Base-by-base conservation (phyloP, 37 sponge, comb jelly and placozoan genomes). In the Petrosia ficiformis region DNA sequence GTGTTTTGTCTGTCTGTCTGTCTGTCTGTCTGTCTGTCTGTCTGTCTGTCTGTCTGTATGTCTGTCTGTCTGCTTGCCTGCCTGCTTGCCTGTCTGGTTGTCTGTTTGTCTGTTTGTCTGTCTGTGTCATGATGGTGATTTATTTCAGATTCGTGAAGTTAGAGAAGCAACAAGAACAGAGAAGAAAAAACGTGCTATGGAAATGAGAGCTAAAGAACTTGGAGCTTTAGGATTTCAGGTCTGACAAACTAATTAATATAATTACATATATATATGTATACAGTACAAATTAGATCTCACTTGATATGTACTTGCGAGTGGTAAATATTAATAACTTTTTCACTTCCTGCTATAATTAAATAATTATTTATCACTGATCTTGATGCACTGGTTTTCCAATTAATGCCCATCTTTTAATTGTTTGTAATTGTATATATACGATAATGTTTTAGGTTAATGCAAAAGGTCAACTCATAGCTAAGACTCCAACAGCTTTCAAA, bases 201-300 rank as follows among this genome's bases (percentile, higher is more conserved):
- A 91, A 48, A 79, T 94, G 88, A 86, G 95, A 65, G 71, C 76
- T 42, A 94, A 94, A 82, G 79, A 91, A 77, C 92, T 94, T 56
- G 72, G 76, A 0, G 88, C 83, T 10, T 72, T 90, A 40, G 95
- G 95, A 3, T 78, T 94, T 86, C 58, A 84, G 59, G 93, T 92
- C 54, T 19, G 8, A 32, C 39, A 38, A n/a, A 69, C 10, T 19
- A 16, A 39, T 72, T 30, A 44, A 22, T 48, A n/a, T 33, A 43
- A 22, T 38, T 35, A 22, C 40, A 36, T n/a, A 16, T 22, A 26
- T 22, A n/a, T 65, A 14, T n/a, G 2, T 35, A 2, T 71, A 2
- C 52, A 42, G 36, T 67, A 29, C n/a, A 26, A 21, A 65, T 11
- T 65, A n/a, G 31, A 65, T 21, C 67, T 21, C n/a, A n/a, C n/a